These are phyloP conservation scores for Halesus radiatus DNA, from an alignment of 1,140 invertebrate genomes.

Conservation along the genomic window DNA sequence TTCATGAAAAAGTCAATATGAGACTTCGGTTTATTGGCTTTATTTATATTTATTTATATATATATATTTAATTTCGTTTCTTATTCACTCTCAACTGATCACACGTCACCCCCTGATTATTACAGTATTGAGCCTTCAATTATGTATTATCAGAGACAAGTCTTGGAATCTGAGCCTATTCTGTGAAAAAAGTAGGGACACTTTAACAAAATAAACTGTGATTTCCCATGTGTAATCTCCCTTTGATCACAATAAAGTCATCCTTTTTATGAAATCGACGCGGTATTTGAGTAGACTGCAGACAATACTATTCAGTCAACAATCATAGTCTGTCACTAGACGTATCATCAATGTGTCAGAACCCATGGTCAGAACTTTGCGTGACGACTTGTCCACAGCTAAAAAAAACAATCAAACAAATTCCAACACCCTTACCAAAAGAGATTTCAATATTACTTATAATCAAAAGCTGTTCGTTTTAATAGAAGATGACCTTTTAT, in stretches of 20 bases:
- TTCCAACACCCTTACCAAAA: not conserved
- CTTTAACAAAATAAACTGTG: not conserved
- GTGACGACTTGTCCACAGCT: not conserved
- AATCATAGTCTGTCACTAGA: constrained; percentile 31
- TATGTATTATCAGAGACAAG: not conserved
- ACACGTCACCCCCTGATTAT: not conserved
- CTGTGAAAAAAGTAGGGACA: not conserved
- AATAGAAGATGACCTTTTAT: too few relatives aligned
- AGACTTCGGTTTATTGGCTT: too few relatives aligned
- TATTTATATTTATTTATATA: too few relatives aligned
- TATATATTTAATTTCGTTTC: not conserved
- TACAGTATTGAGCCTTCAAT: not conserved
- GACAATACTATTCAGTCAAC: constrained; percentile 21
- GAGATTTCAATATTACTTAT: not conserved
- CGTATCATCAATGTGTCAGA: constrained; percentile 39
- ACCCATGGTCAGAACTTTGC: not conserved
- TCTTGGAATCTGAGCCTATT: not conserved
- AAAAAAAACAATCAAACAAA: not conserved
- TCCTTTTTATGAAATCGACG: not conserved
- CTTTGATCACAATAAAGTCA: not conserved
- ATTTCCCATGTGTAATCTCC: not conserved
- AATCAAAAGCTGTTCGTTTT: too few relatives aligned
- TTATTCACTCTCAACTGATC: not conserved
- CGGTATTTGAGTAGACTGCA: not conserved
- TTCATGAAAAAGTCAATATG: too few relatives aligned